Conservation (phyloP, 1,140 invertebrate species). For the Acromyrmex charruanus region DNA sequence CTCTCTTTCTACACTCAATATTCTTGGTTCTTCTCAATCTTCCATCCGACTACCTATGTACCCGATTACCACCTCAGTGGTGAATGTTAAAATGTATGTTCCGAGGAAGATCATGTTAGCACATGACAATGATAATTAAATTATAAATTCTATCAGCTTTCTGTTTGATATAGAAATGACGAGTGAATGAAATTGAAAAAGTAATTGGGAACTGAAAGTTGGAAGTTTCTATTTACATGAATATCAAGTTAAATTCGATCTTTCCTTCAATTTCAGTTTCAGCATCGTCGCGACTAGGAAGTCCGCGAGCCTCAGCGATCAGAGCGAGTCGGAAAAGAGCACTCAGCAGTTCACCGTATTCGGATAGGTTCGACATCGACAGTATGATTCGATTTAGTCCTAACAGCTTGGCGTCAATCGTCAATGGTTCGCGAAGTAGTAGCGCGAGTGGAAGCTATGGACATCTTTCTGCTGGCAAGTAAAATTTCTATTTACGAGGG, state of each 20-base stretch:
- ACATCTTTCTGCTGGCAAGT: conserved; percentile 94
- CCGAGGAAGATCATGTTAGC: neutral
- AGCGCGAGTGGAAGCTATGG: conserved; percentile 97
- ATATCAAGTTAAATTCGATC: neutral
- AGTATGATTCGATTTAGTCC: conserved; percentile 98
- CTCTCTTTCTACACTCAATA: neutral
- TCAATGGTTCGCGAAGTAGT: conserved; percentile 94
- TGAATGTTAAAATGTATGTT: neutral
- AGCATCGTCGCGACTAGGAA: conserved; percentile 91
- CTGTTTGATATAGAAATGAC: conserved; percentile 8
- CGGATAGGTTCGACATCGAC: conserved; percentile 97
- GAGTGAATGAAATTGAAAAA: neutral
- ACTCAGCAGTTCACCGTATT: conserved; percentile 97
- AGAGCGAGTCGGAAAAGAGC: conserved; percentile 95
- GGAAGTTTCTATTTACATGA: neutral
- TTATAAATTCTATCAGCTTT: conserved; percentile 19
- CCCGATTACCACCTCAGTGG: conserved; percentile 21
- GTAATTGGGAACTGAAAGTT: neutral
- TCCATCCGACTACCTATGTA: neutral
- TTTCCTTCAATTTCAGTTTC: conserved; percentile 64
- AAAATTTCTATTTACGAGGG: neutral
- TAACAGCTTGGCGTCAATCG: conserved; percentile 96
- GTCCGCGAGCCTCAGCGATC: conserved; percentile 88
- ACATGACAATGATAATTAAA: conserved; percentile 7
- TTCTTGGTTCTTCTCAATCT: conserved; percentile 27